Conservation (phyloP, 1,140 invertebrate genomes). For the Drosophila aff. region DNA sequence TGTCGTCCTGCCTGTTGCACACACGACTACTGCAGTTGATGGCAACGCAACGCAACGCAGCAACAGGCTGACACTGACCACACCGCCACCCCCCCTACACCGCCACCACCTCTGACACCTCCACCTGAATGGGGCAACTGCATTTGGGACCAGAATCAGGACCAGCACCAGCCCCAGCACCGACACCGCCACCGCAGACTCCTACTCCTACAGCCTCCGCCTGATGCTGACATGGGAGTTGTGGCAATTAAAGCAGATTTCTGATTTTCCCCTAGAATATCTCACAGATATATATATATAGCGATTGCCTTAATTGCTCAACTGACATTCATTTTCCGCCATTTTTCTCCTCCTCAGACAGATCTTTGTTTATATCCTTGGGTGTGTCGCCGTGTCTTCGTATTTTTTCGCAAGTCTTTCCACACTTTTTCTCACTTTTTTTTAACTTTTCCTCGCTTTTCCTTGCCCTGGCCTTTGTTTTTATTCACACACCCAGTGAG, state of each 20-base stretch:
- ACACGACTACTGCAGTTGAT: slow-evolving; percentile 42
- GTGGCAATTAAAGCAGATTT: slow-evolving; percentile 3
- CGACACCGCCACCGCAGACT: slow-evolving; percentile 27
- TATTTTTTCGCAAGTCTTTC: slow-evolving; percentile 29
- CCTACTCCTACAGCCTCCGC: slow-evolving; percentile 2
- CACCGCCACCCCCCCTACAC: not conserved
- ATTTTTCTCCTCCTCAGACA: not conserved
- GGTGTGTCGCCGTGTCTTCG: slow-evolving; percentile 57
- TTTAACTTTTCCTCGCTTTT: slow-evolving; percentile 4
- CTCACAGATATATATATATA: not conserved
- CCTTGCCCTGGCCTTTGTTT: slow-evolving; percentile 55
- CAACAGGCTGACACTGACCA: slow-evolving; percentile 70
- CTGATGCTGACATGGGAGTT: slow-evolving; percentile 4
- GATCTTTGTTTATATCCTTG: slow-evolving; percentile 15
- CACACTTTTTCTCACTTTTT: slow-evolving; percentile 7
- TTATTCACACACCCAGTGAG: slow-evolving; percentile 24
- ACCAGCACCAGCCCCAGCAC: not conserved
- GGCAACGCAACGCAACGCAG: slow-evolving; percentile 22
- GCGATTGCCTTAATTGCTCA: slow-evolving; percentile 33
- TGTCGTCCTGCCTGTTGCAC: slow-evolving; percentile 69
- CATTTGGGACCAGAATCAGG: not conserved
- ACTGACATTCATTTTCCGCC: slow-evolving; percentile 17
- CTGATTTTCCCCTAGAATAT: not conserved
- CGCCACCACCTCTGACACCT: not conserved
- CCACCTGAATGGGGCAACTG: too few relatives aligned